phyloP scores from a whole-genome alignment of 2,113 vertebrate species.

The Macrotis lagotis region DNA sequence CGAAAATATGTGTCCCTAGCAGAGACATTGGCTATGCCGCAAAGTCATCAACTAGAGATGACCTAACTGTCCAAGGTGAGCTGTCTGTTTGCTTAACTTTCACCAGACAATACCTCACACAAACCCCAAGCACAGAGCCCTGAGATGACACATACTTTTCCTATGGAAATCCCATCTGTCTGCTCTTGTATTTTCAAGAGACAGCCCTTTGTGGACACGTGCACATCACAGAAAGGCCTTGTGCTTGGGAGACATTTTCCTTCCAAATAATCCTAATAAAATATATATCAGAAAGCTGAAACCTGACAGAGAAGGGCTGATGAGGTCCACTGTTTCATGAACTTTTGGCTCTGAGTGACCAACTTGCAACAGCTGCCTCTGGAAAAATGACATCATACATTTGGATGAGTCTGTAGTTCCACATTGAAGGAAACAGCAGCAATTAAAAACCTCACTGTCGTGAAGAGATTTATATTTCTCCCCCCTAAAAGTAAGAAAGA shows the following conservation, averaged over 20 bases:
- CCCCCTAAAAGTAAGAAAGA: background rate
- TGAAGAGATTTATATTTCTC: background rate
- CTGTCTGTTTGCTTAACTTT: background rate
- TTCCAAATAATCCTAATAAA: slow-evolving; percentile 29
- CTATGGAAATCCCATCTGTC: background rate
- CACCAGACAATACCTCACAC: background rate
- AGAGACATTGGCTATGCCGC: background rate
- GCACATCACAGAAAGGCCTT: background rate
- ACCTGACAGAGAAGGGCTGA: background rate
- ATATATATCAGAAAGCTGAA: background rate
- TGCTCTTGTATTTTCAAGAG: background rate
- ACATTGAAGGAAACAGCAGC: background rate
- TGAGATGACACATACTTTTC: background rate
- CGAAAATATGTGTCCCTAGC: background rate
- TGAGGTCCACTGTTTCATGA: slow-evolving; percentile 27
- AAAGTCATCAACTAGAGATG: background rate
- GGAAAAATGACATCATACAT: slow-evolving; percentile 37
- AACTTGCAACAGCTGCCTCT: slow-evolving; percentile 44
- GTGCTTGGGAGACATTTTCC: background rate
- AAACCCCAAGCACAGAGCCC: background rate
- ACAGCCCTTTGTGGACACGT: background rate
- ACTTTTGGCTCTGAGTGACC: slow-evolving; percentile 58
- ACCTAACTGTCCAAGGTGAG: background rate
- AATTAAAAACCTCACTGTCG: background rate
- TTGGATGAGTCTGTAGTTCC: background rate